Evolutionary conservation across 1,140 invertebrate genomes (phyloP).

Genomic region (Pteromalus puparum): DNA sequence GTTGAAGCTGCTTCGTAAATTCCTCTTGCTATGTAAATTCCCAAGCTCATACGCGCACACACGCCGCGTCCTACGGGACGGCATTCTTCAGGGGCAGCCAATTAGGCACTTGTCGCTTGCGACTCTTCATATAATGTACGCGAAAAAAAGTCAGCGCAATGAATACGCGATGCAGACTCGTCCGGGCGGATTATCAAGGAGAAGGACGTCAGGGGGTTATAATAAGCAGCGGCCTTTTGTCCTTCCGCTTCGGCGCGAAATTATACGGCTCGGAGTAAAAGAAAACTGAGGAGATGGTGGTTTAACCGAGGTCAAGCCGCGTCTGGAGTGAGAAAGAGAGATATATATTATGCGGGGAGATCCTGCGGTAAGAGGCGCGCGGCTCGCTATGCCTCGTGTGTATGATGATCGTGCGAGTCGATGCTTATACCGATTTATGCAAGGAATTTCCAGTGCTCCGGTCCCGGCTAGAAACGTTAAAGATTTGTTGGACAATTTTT

Average conservation of each 20-base stretch:
- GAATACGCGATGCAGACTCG: background rate
- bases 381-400: background rate
- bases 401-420: background rate
- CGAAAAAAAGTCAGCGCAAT: background rate
- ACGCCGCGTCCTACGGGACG: no score
- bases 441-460: no score
- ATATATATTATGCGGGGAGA: background rate
- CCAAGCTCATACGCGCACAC: no score
- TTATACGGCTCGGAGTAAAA: background rate
- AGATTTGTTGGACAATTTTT: no score
- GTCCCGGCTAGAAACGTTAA: no score
- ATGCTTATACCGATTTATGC: no score
- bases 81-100: background rate
- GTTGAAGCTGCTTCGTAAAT: background rate
- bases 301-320: constrained; percentile 24
- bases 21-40: no score
- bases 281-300: background rate
- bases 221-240: constrained; percentile 2
- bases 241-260: constrained; percentile 1
- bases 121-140: background rate
- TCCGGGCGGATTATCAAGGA: constrained; percentile 2
- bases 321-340: background rate
- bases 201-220: constrained; percentile 1
- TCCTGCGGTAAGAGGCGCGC: background rate
- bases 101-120: background rate